These are phyloP conservation scores for Porites evermanni DNA, from an alignment of 92 coral and sea anemone genomes.

Conservation along the genomic window DNA sequence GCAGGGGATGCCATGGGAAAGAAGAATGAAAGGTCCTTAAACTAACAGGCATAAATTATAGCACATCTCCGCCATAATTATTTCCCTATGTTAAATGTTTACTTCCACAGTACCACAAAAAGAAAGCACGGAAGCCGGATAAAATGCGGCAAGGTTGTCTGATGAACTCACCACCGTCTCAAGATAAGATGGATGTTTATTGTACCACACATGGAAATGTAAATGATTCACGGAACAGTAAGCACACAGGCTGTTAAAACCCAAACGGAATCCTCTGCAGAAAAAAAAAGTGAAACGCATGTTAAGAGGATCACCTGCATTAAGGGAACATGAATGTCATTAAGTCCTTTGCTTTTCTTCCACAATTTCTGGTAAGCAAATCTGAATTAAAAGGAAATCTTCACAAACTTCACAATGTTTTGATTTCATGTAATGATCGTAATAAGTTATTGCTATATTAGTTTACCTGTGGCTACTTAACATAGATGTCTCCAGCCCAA, in stretches of 20 bases:
- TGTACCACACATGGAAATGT: slow-evolving; percentile 91
- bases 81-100: too few species aligned
- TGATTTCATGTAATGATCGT: background rate
- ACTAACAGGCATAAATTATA: too few species aligned
- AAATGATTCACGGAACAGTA: slow-evolving; percentile 96
- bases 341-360: too few species aligned
- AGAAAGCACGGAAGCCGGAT: too few species aligned
- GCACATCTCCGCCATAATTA: too few species aligned
- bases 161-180: slow-evolving; percentile 75
- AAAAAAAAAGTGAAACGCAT: background rate
- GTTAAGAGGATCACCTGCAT: background rate
- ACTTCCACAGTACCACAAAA: too few species aligned
- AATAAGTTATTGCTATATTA: background rate
- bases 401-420: background rate
- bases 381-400: too few species aligned
- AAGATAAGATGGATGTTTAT: slow-evolving; percentile 71
- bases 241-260: slow-evolving; percentile 97
- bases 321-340: too few species aligned
- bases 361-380: too few species aligned
- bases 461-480: slow-evolving; percentile 87
- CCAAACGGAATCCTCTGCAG: slow-evolving; percentile 91
- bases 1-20: too few species aligned
- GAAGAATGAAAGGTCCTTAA: too few species aligned
- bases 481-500: slow-evolving; percentile 81
- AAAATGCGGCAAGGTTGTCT: too few species aligned